A percentile compares a stretch with the other conserved stretches of the same genome.
These are phyloP conservation scores for Cheirogaleus major DNA, from an alignment of 2,797 vertebrate species.

Conservation along the genomic window DNA sequence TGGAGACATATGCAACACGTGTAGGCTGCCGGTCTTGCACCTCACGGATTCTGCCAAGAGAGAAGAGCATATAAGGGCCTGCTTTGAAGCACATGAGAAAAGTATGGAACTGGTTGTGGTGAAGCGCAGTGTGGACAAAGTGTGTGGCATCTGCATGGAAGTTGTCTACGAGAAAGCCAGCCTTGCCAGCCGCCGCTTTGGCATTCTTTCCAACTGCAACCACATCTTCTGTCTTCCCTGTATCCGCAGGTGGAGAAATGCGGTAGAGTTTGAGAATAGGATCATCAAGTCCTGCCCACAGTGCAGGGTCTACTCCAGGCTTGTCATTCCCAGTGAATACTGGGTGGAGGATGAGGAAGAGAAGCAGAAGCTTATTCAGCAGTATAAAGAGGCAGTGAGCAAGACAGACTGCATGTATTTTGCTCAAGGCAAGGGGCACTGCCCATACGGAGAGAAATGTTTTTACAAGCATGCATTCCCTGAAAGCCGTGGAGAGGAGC, in stretches of 20 bases:
- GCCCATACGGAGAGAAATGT: no score
- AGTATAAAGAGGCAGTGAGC: conserved; percentile 95
- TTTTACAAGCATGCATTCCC: no score
- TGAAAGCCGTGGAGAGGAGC: no score
- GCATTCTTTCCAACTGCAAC: conserved; percentile 93
- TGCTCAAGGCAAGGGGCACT: no score
- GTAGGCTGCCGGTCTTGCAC: conserved; percentile 94
- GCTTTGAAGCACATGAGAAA: conserved; percentile 92
- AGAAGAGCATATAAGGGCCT: conserved; percentile 94
- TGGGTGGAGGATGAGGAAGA: conserved; percentile 94
- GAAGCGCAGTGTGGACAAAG: conserved; percentile 93
- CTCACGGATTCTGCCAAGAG: conserved; percentile 92
- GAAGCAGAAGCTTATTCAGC: conserved; percentile 92
- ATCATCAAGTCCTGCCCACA: conserved; percentile 95
- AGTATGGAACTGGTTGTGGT: conserved; percentile 94
- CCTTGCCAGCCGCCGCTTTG: conserved; percentile 91
- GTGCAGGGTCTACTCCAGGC: conserved; percentile 93
- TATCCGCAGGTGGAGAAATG: conserved; percentile 94
- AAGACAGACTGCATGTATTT: conserved; percentile 90
- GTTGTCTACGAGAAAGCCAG: conserved; percentile 93
- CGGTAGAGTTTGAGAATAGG: conserved; percentile 93
- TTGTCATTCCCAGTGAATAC: conserved; percentile 94
- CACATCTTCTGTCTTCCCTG: conserved; percentile 95
- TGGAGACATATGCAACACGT: conserved; percentile 96
- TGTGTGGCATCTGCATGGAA: conserved; percentile 96